Evolutionary conservation across 2,797 vertebrate genomes (phyloP), one percentile per base, ranked within the genome.

Genomic region (Cichlasoma orientale): DNA sequence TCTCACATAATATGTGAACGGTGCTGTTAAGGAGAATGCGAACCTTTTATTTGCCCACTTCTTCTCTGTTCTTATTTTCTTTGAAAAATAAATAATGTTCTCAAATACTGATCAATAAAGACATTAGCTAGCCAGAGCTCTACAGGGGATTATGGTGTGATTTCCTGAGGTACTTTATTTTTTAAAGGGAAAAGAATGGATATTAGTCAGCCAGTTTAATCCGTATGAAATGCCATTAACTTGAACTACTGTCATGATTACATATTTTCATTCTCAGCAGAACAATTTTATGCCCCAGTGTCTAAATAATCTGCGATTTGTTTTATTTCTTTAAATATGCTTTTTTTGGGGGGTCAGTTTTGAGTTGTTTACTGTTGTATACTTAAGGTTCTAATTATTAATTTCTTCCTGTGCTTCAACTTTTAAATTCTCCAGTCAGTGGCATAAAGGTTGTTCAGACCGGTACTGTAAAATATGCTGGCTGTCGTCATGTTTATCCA

Each of bases 1-100:
- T 25, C 61, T 68, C 41, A 68, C 41, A 19, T 29, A 68, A 50
- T 12, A 47, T 47, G 41, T 68, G 0, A 68, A 50, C 61, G 7
- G 41, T 0, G 5, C 0, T 2, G 3, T 29, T 7, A 68, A 29
- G 61, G 10, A 47, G 16, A 66, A 4, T 47, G 25, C 13, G 18
- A 68, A n/a, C 0, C 1, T 0, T 68, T 68, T 50, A 25, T 66
- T 25, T 38, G 14, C 9, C 69, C 16, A 6, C 23, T 5, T 19
- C 25, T 33, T 53, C 25, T 58, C 71, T 50, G 19, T 27, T 69
- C 63, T 61, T n/a, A 68, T 68, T 83, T 76, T 70, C 54, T 47
- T 31, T 77, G 66, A 82, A 86, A 80, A 77, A 86, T 63, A 70
- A 77, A 86, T 58, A 70, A 36, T 16, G 54, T 31, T 7, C 63